Base-by-base conservation (phyloP, 2,797 vertebrate genomes). In the Halcyon leucocephala region DNA sequence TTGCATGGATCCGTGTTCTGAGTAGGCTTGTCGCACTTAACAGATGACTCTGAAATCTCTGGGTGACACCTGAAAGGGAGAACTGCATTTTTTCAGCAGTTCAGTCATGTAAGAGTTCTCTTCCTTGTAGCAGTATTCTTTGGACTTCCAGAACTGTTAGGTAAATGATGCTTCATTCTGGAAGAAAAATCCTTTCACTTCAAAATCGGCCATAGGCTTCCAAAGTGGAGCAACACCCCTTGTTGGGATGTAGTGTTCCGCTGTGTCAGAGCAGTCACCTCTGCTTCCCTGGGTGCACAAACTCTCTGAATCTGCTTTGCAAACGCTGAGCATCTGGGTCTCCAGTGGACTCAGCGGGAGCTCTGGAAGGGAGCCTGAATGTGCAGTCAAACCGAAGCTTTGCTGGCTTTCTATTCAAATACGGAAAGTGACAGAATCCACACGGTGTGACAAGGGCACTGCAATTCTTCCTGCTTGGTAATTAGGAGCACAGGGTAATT, bases 401-500 rank as follows among this genome's bases (percentile, higher is more conserved):
- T n/a, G 26, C 35, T 9, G 22, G 14, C 28, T 58, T 69, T 33
- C 35, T 18, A 21, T 35, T 81, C 7, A 41, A 35, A 44, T 14
- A 26, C 37, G 44, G 48, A 8, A 79, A 79, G 62, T 49, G 76
- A 9, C 58, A 84, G 46, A 73, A 78, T 65, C 46, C n/a, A 20
- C 16, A 3, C 0, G 10, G 21, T 41, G 52, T 70, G 77, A 74
- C 28, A 15, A 26, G 80, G 64, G 37, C 42, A 35, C 18, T 31
- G 65, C n/a, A 16, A 3, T 49, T 57, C 81, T 65, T 65, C 52
- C 57, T 10, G 4, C 69, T 41, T 86, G 79, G 41, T 95, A 94
- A 97, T 97, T 96, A 93, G 86, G 65, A 92, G 72, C 85, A 76
- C 31, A 73, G 80, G 66, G 28, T 89, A 96, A 97, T 93, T 97